These are phyloP conservation scores for Hyperopisus bebe DNA, from an alignment of 2,113 vertebrate genomes.

Conservation along the genomic window DNA sequence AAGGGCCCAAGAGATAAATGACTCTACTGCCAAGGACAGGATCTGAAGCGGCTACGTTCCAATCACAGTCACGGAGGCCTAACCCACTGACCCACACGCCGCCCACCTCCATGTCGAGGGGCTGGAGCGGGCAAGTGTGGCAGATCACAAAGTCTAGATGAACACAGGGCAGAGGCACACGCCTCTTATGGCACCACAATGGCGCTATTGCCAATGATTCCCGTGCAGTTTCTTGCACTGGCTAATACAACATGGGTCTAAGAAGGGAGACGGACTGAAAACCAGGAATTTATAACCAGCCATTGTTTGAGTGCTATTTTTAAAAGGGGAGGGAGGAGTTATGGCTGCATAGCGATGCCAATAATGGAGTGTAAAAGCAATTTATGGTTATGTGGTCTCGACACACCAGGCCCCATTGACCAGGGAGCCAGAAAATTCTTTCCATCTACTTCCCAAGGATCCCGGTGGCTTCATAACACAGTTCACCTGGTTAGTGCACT, in stretches of 20 bases:
- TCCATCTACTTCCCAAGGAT: constrained; percentile 24
- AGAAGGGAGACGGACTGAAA: neutral
- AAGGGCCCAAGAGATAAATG: neutral
- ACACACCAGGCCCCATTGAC: constrained; percentile 4
- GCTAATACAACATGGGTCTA: neutral
- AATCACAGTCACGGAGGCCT: neutral
- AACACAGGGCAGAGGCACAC: neutral
- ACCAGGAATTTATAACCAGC: neutral
- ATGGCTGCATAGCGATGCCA: constrained; percentile 27
- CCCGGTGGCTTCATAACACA: neutral
- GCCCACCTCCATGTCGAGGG: neutral
- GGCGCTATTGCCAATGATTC: neutral
- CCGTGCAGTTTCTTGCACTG: neutral
- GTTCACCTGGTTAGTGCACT: neutral
- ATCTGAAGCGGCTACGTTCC: neutral
- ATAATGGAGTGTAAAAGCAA: constrained; percentile 34
- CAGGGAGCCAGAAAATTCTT: constrained; percentile 26
- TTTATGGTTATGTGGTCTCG: constrained; percentile 34
- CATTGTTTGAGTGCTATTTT: neutral
- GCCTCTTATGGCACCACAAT: neutral
- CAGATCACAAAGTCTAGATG: neutral
- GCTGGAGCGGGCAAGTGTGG: neutral
- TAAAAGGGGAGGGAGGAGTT: constrained; percentile 22
- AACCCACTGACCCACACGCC: neutral
- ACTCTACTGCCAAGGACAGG: neutral